Percentiles rank a stretch among this genome's conserved stretches.
These are phyloP conservation scores for Nymphicus hollandicus DNA, from an alignment of 2,113 vertebrate genomes.

Conservation along the genomic window DNA sequence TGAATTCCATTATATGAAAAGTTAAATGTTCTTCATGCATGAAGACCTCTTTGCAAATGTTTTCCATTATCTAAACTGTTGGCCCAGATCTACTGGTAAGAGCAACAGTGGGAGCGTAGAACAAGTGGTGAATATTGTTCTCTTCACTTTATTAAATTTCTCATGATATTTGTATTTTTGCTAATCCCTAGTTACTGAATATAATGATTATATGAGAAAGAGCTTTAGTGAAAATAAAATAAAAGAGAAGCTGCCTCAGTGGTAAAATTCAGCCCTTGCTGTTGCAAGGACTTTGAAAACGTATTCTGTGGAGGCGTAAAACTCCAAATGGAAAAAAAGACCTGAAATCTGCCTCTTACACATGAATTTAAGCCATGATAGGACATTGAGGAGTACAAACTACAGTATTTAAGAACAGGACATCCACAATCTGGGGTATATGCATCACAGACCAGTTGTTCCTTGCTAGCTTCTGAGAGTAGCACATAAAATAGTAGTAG, in stretches of 20 bases:
- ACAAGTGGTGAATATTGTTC: neutral
- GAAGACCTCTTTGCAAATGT: slow-evolving; percentile 30
- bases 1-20: neutral
- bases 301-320: neutral
- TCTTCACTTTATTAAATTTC: neutral
- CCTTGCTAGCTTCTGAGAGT: neutral
- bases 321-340: neutral
- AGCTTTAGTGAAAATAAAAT: neutral
- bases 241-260: neutral
- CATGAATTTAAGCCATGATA: neutral
- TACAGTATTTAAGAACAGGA: neutral
- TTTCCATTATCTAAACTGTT: slow-evolving; percentile 34
- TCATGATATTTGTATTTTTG: slow-evolving; percentile 5
- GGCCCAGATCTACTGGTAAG: neutral
- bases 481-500: neutral
- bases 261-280: neutral
- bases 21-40: neutral
- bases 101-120: neutral
- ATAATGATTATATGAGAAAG: neutral
- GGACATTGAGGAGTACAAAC: neutral
- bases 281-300: neutral
- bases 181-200: neutral
- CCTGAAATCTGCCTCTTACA: neutral
- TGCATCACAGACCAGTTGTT: neutral
- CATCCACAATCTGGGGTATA: neutral